Conservation (phyloP, 1,140 invertebrate genomes). For the Megathymus violae region DNA sequence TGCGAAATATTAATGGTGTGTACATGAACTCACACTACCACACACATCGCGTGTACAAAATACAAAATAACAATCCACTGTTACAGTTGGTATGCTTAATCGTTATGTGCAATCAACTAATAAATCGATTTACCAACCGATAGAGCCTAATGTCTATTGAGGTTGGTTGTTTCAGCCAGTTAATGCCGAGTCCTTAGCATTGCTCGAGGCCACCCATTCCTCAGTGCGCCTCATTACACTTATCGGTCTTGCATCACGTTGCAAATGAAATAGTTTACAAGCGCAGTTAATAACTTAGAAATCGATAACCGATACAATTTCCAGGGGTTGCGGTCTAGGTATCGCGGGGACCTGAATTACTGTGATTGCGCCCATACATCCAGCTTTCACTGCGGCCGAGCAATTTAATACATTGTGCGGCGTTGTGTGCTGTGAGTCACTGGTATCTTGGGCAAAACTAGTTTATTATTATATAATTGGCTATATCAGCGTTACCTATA, state of each 20-base stretch:
- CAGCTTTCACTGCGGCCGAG: slow-evolving; percentile 49
- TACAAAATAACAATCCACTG: too few species aligned
- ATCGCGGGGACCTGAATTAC: slow-evolving; percentile 46
- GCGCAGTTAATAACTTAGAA: slow-evolving; percentile 50
- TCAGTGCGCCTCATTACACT: slow-evolving; percentile 9
- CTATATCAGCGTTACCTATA: too few species aligned
- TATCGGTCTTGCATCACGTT: slow-evolving; percentile 6
- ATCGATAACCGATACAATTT: slow-evolving; percentile 62
- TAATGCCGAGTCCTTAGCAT: not conserved
- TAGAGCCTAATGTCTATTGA: slow-evolving; percentile 1
- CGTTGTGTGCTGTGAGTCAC: not conserved
- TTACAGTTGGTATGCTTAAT: too few species aligned
- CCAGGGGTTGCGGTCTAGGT: slow-evolving; percentile 55
- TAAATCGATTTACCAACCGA: not conserved
- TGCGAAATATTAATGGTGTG: too few species aligned
- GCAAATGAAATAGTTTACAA: slow-evolving; percentile 25
- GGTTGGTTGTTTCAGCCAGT: not conserved
- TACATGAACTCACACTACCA: too few species aligned
- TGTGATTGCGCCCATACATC: slow-evolving; percentile 46
- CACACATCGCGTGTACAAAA: too few species aligned
- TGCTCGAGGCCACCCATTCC: not conserved
- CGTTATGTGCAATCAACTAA: too few species aligned
- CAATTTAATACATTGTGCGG: slow-evolving; percentile 55
- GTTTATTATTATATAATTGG: slow-evolving; percentile 24
- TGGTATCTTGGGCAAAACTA: not conserved